Evolutionary conservation across 2,888 invertebrate genomes (phyloP), one percentile per base, ranked within the genome.

Genomic region (Leucophenga montana): DNA sequence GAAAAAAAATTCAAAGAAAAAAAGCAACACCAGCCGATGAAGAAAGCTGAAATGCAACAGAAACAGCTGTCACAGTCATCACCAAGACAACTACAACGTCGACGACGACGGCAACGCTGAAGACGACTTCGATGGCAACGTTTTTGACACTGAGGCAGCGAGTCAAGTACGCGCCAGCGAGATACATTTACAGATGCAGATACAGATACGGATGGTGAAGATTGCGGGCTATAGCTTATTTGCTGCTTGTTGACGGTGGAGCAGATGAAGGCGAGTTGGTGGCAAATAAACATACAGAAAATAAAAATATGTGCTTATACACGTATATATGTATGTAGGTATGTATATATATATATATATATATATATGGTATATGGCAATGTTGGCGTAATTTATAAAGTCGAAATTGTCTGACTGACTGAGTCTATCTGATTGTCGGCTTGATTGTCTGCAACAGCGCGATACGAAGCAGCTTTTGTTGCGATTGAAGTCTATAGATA

Each of bases 51-150:
- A 64, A 64, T 39, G 39, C 39, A 20, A 59, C 33, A 46, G 39
- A 64, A 64, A 64, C 62, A 64, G 62, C 62, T 64, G 62, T 64
- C 62, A 64, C 46, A 64, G 48, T 64, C 48, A 46, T 48, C 46
- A 64, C 57, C 50, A 50, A 50, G 50, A 50, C 39, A 16, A 16
- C 6, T 11, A 50, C 50, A 2, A 18, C 50, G 4, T 11, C 16
- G 50, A 5, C 18, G 14, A 3, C 1, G 16, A n/a, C 3, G 50
- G 1, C 16, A 16, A 50, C 1, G 50, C 2, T 1, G 50, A 50
- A 5, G 14, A 11, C 9, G 56, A 8, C 27, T 11, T 57, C 57
- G 57, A 57, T 27, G 39, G 61, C 61, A 44, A 61, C 61, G 33
- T 39, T 61, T 61, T 39, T 61, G 61, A 61, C 61, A 61, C 61